phyloP scores from a whole-genome alignment of 2,113 vertebrate genomes.

The Spilogale gracilis region DNA sequence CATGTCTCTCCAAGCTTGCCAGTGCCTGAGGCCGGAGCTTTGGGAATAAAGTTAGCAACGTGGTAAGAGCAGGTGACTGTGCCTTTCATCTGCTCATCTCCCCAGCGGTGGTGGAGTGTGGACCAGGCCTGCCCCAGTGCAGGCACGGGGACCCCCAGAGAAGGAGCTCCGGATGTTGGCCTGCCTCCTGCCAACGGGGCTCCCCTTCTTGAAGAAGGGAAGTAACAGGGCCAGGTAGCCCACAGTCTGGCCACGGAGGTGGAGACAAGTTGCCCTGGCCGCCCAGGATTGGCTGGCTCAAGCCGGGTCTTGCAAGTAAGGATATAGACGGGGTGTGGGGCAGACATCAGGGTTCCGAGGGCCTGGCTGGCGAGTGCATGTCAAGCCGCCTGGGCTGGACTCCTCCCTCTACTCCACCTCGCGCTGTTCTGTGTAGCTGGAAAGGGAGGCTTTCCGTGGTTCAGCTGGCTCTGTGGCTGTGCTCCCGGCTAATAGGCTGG shows the following conservation, averaged over 20 bases:
- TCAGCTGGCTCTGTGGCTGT: background rate
- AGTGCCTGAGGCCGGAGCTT: background rate
- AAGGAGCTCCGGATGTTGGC: background rate
- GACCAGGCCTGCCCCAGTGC: background rate
- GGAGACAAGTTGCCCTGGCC: rapidly evolving
- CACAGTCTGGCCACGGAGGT: background rate
- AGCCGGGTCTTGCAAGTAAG: background rate
- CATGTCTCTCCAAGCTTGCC: background rate
- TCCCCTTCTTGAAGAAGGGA: background rate
- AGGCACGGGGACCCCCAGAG: background rate
- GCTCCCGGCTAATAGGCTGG: slow-evolving; percentile 53
- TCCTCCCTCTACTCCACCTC: background rate
- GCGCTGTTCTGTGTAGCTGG: background rate
- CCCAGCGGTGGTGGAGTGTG: background rate
- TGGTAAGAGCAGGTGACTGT: background rate
- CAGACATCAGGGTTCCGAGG: background rate
- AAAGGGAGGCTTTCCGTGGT: background rate
- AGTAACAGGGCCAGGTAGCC: no score
- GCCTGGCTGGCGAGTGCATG: no score
- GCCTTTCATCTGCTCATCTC: background rate
- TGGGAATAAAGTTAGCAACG: background rate
- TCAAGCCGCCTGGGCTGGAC: background rate
- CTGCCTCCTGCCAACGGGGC: background rate
- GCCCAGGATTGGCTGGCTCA: background rate
- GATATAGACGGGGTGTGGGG: background rate